Evolutionary conservation across 2,888 invertebrate species (phyloP).

Genomic region (Dasypogon diadema): DNA sequence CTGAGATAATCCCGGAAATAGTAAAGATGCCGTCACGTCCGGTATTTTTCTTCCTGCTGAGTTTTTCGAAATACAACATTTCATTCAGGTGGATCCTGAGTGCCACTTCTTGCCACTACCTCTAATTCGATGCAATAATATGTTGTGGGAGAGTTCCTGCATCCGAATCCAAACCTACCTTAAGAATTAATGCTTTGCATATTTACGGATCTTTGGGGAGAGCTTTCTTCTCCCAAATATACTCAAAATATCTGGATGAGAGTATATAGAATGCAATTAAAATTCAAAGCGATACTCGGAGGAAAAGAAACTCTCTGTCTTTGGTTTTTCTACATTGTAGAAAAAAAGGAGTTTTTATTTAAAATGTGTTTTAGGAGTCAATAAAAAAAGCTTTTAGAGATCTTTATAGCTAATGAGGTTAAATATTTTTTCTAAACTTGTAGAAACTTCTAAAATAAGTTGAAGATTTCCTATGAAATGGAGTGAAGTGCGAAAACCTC

Average conservation of each 20-base stretch:
- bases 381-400: no score
- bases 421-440: no score
- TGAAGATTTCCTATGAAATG: no score
- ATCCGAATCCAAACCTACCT: no score
- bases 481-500: no score
- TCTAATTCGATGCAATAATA: conserved; percentile 36
- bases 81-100: conserved; percentile 16
- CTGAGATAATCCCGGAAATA: conserved; percentile 36
- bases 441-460: no score
- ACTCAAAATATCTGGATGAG: background rate
- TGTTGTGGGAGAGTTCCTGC: conserved; percentile 23
- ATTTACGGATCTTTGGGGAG: background rate
- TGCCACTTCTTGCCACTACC: conserved; percentile 5
- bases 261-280: conserved; percentile 23
- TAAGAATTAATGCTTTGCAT: conserved; percentile 25
- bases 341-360: no score
- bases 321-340: no score
- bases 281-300: conserved; percentile 24
- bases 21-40: conserved; percentile 43
- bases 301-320: conserved; percentile 25
- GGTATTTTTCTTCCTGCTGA: conserved; percentile 5
- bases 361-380: no score
- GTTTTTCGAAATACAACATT: conserved; percentile 36
- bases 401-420: no score
- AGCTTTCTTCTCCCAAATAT: background rate